These are phyloP conservation scores for Malurus cyaneus DNA, from an alignment of 2,113 vertebrate genomes.

Conservation along the genomic window DNA sequence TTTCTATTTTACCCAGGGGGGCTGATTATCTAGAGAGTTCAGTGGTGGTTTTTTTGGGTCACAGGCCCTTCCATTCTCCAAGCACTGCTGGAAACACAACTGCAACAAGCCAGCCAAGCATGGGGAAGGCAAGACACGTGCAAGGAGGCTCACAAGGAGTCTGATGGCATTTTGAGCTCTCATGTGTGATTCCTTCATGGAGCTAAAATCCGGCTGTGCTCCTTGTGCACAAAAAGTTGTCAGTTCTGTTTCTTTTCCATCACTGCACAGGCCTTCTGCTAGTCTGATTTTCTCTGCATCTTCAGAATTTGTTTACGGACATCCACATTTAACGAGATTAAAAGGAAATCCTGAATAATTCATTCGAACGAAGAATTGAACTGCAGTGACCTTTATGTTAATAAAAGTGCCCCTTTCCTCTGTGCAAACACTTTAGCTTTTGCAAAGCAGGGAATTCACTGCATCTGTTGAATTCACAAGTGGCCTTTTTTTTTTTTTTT, in stretches of 20 bases:
- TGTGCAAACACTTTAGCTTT: conserved; percentile 37
- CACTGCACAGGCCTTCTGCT: background rate
- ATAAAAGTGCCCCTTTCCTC: conserved; percentile 36
- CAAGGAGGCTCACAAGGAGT: background rate
- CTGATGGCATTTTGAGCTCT: background rate
- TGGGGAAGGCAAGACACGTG: background rate
- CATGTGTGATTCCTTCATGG: accelerated
- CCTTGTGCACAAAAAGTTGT: background rate
- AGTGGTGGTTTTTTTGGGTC: background rate
- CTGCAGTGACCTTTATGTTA: conserved; percentile 51
- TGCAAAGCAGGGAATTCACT: conserved; percentile 48
- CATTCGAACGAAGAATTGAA: conserved; percentile 13
- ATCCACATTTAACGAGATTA: conserved; percentile 3
- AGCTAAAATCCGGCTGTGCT: background rate
- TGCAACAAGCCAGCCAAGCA: background rate
- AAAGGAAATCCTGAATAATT: conserved; percentile 52
- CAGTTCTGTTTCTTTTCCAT: background rate
- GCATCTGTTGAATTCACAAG: conserved; percentile 59
- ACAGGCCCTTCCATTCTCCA: background rate
- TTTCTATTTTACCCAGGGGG: background rate
- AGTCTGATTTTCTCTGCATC: background rate
- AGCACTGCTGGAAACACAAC: background rate
- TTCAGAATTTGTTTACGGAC: conserved; percentile 24
- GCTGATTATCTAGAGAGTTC: background rate
- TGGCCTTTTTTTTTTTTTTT: background rate